Base-by-base conservation (phyloP, 1,140 invertebrate genomes). In the Argopecten irradians region DNA sequence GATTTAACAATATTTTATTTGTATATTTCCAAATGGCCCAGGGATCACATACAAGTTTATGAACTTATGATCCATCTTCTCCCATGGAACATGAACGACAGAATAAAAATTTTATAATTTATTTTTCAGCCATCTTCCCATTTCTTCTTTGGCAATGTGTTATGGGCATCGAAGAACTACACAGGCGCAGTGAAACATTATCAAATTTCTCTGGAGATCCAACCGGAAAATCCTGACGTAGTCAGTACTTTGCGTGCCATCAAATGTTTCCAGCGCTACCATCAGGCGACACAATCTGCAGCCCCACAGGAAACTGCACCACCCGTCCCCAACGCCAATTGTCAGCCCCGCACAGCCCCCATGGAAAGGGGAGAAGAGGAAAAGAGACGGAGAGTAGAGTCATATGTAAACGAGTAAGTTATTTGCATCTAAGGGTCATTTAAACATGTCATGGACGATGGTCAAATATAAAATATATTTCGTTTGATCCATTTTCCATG, bases 171-270 rank as follows among this genome's bases (percentile, higher is more conserved):
- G 91, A 96, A 96, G 86, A 97, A 97, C 93, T 95, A 96, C 55
- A 96, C 96, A 34, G 96, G 97, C 22, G 97, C 97, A 1, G 96
- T 97, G 91, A 96, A 97, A 93, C 97, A 97, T 92, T 96, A 97
- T 89, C 97, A 97, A 92, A 96, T 97, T 91, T 96, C 96, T 1
- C 91, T 97, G 34, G 94, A 96, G 83, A 96, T 97, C 9, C 96
- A 97, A 87, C 95, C 96, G 0, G 93, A 95, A 41, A 96, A 96
- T 89, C 95, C 97, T 93, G 95, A 96, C 91, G 96, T 93, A 95
- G 96, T 86, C 93, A 96, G 91, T 93, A 95, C 92, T 92, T 94
- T 97, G 43, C 96, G 96, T 89, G 96, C 96, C 22, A 96, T 97
- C 94, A 96, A 96, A 19, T 97, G 97, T 92, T 95, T 96, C 89